Percentiles rank a stretch among this genome's conserved stretches.
phyloP scores from a whole-genome alignment of 2,888 invertebrate species.

The Heliconius erato region DNA sequence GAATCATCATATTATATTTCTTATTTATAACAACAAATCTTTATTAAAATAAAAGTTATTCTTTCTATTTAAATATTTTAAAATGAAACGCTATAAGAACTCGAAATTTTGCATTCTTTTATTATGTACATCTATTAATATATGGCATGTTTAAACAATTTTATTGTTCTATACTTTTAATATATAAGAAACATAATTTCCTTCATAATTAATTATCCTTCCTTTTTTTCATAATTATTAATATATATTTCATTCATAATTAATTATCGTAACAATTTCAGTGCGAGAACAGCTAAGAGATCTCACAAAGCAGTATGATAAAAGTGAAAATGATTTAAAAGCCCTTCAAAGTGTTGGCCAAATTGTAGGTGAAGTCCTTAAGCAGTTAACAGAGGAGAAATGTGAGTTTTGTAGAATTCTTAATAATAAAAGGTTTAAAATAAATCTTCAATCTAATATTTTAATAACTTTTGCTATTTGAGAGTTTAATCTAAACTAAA shows the following conservation, averaged over 20 bases:
- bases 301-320: slow-evolving; percentile 98
- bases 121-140: no score
- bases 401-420: slow-evolving; percentile 89
- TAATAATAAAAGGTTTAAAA: neutral
- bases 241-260: slow-evolving; percentile 1
- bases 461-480: neutral
- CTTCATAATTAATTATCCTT: no score
- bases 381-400: slow-evolving; percentile 99
- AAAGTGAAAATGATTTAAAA: slow-evolving; percentile 99
- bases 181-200: no score
- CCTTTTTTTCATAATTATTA: no score
- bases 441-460: no score
- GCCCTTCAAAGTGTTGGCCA: slow-evolving; percentile 99
- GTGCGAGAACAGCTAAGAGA: slow-evolving; percentile 98
- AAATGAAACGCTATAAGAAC: neutral
- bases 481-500: no score
- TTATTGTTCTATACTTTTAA: no score
- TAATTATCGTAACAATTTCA: slow-evolving; percentile 75
- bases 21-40: slow-evolving; percentile 21
- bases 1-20: slow-evolving; percentile 65
- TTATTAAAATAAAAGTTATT: neutral
- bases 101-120: neutral
- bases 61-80: neutral
- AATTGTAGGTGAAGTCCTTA: slow-evolving; percentile 99
- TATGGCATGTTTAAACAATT: no score